phyloP scores from a whole-genome alignment of 1,140 invertebrate genomes.

The Brachionus plicatilis region DNA sequence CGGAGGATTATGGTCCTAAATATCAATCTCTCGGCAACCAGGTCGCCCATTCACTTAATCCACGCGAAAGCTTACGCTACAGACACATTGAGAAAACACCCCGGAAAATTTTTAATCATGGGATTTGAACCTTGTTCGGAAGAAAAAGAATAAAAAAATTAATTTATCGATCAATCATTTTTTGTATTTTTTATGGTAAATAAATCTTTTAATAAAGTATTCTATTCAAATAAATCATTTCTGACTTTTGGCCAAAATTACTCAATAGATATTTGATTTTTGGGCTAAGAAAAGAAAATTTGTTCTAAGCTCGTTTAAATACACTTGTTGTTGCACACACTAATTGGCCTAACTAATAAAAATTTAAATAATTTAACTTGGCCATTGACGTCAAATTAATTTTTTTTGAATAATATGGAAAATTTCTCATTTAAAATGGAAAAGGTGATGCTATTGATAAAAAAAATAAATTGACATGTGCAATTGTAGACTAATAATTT shows the following conservation, averaged over 20 bases:
- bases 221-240: background rate
- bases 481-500: background rate
- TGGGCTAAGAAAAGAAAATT: background rate
- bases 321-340: background rate
- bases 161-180: constrained; percentile 2
- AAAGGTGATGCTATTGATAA: background rate
- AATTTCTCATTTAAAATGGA: background rate
- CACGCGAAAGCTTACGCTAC: background rate
- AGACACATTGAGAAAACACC: background rate
- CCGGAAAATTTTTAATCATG: background rate
- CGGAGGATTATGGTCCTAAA: background rate
- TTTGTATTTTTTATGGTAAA: background rate
- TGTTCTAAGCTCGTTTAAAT: background rate
- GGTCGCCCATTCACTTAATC: background rate
- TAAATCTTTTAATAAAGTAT: constrained; percentile 3
- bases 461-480: background rate
- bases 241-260: background rate
- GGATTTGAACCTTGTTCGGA: background rate
- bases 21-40: background rate
- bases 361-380: background rate
- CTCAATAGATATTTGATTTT: background rate
- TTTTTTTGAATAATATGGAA: background rate
- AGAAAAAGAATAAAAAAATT: background rate
- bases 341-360: background rate
- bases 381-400: background rate